Evolutionary conservation across 2,113 vertebrate species (phyloP), one percentile per base, ranked within the genome.

Genomic region (Calidris pygmaea): DNA sequence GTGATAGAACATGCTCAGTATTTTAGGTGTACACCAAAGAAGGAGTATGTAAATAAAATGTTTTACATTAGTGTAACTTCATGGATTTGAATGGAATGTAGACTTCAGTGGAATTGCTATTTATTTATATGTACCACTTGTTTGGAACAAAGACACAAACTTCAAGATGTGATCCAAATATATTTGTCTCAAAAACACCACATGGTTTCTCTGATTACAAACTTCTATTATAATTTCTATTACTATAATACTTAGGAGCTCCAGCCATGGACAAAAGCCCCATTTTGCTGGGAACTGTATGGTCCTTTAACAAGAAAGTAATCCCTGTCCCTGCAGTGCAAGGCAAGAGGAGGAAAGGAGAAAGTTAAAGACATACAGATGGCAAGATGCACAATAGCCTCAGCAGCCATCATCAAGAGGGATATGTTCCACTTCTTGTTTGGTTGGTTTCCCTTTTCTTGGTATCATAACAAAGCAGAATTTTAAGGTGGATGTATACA

Each of bases 71-170:
- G 22, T 59, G 17, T 73, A 85, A 60, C 20, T 79, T 56, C 24
- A 53, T 48, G 43, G 14, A 73, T 82, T 89, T 87, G 20, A 85
- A 82, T 2, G 0, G 37, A 93, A 73, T 90, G 59, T 23, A 75
- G 35, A 71, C 14, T 78, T 87, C 23, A 75, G 32, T 22, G 10
- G 55, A 90, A 92, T 86, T 85, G 26, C 11, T 89, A 30, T 85
- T 74, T 90, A 81, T 95, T 96, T 95, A 60, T 32, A 34, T 48
- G 23, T 78, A 85, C 8, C 15, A 35, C 21, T 82, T 87, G 6
- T 56, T 85, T 93, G 74, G 66, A 89, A 71, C 11, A 77, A 92
- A 77, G 24, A 55, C 21, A 79, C 19, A 72, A 60, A 76, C 15
- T 72, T 59, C 58, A 37, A 22, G 9, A n/a, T 3, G 9, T 76